Base-by-base conservation (phyloP, 2,888 invertebrate species). In the Dioctria rufipes region DNA sequence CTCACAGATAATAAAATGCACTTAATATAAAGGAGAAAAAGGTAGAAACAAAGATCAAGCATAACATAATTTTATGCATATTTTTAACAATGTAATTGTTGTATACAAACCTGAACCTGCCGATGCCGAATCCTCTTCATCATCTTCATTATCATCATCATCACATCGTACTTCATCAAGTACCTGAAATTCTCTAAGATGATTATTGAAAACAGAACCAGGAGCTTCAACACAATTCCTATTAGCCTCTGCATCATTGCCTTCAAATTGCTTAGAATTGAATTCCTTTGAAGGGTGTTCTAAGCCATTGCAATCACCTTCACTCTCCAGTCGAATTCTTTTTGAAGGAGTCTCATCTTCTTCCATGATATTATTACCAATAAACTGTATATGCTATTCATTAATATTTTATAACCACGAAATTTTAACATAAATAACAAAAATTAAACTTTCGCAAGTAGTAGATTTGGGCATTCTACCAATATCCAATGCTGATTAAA, bases 81-180 rank as follows among this genome's bases (percentile, higher is more conserved):
- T 25, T 25, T 25, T 25, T 25, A 25, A 25, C 25, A 25, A 2
- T 25, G 25, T 25, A 25, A 25, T 25, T 25, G 25, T 25, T 25
- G 25, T 46, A 6, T 43, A 43, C 58, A 42, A 25, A 75, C 75
- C 75, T 61, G 75, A 75, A 9, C 77, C 81, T 63, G 87, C 88
- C 5, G 88, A 46, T 46, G 2, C 25, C 25, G 25, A 25, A 25
- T 25, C 25, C 25, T 25, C 25, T 25, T 25, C 25, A 25, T 25
- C 25, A 25, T 25, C 25, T 25, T 25, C 25, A 25, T 25, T 25
- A 25, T 75, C 75, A 8, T 71, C 71, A 75, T 75, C 87, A 77
- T 91, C 90, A 61, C 89, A 90, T 80, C 91, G 91, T 42, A 92
- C 89, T 86, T 94, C 93, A 86, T 94, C 93, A 46, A 93, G 87